Evolutionary conservation across 1,140 invertebrate genomes (phyloP), one percentile per base, ranked within the genome.

Genomic region (Drosophila sp.): DNA sequence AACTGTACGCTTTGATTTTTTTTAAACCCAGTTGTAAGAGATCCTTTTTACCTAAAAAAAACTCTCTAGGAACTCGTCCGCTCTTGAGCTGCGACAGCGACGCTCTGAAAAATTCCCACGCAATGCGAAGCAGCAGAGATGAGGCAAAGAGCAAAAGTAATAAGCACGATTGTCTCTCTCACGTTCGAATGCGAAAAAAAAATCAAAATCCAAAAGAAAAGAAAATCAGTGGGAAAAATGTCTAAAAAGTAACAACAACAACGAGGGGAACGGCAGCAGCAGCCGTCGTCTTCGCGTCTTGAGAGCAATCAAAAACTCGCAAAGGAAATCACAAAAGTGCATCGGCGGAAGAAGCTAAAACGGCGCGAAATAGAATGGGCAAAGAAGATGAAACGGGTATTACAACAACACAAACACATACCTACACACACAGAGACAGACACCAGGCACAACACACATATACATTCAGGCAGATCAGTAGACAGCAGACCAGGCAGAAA

Each of bases 321-420:
- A 72, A 86, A 87, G 83, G 83, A 87, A 87, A 87, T 83, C 79
- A 89, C 79, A 87, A 87, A 89, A 89, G 80, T 83, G 84, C 83
- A 87, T 83, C 79, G 72, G 78, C 82, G 75, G 78, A 78, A 89
- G 81, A 82, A 73, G 75, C 81, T 87, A 78, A 86, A 84, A 86
- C 82, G 82, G 82, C 78, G 83, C 79, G 84, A 87, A 87, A 79
- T 76, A 87, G 84, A 89, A 83, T 81, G 79, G 56, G 64, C 64
- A 89, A 73, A 83, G 76, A 89, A 89, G 72, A 89, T 70, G 80
- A 87, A 87, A 83, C 84, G 80, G 76, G 84, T 87, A 83, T 89
- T 89, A 87, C 79, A 83, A 77, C 82, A 79, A 72, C 61, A 82
- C 56, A 43, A 67, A 57, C 40, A 75, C 45, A 62, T 50, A 27